phyloP scores from a whole-genome alignment of 2,113 vertebrate species.

The Puffinus mauretanicus region DNA sequence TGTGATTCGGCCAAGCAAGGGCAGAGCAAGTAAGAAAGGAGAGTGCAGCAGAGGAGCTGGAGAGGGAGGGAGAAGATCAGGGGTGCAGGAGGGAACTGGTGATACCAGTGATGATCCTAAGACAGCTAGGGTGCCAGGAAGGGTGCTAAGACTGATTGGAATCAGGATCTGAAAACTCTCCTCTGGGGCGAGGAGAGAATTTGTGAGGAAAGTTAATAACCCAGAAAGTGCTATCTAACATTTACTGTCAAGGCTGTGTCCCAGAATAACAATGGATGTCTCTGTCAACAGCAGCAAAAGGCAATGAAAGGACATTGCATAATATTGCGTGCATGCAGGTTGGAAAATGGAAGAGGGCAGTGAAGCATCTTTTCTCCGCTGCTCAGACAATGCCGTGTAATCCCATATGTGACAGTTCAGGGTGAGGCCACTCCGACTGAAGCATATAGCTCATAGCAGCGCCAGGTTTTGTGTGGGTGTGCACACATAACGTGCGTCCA shows the following conservation, averaged over 20 bases:
- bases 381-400: not conserved
- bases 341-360: not conserved
- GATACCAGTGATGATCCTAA: not conserved
- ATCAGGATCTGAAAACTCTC: not conserved
- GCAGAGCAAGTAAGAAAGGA: not conserved
- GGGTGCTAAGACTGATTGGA: not conserved
- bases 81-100: rapidly evolving
- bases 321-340: rapidly evolving
- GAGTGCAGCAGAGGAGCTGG: not conserved
- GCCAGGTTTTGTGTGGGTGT: not conserved
- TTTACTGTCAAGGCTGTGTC: not conserved
- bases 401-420: not conserved
- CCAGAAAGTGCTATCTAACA: not conserved
- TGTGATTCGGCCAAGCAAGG: not conserved
- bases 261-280: not conserved
- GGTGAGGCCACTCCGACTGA: not conserved
- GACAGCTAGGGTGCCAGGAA: not conserved
- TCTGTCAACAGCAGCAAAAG: not conserved
- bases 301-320: not conserved
- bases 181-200: not conserved
- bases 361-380: not conserved
- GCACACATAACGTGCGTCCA: not conserved
- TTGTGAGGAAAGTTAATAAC: not conserved
- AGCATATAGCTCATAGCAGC: not conserved
- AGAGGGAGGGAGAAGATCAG: not conserved